Conservation (phyloP, 2,888 invertebrate species). For the Lamproptera curius region DNA sequence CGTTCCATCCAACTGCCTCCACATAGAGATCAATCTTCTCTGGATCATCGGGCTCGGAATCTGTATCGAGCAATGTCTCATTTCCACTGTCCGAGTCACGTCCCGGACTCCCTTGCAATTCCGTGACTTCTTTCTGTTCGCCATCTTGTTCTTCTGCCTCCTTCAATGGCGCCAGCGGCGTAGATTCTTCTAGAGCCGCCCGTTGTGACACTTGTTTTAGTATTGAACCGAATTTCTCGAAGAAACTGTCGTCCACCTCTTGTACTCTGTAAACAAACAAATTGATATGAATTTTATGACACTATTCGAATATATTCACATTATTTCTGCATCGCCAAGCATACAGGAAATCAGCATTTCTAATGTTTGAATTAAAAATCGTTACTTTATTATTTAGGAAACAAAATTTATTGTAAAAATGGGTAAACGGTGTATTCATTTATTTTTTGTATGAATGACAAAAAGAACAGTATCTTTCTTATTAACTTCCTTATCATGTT, state of each 20-base stretch:
- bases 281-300: neutral
- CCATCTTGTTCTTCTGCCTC: constrained; percentile 64
- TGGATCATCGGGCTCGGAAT: constrained; percentile 82
- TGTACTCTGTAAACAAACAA: constrained; percentile 82
- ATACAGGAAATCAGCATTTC: too few relatives aligned
- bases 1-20: constrained; percentile 85
- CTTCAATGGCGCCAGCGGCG: constrained; percentile 73
- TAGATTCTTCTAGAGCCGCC: constrained; percentile 76
- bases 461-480: neutral
- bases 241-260: constrained; percentile 90
- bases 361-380: too few relatives aligned
- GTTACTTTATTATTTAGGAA: too few relatives aligned
- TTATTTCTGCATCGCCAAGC: too few relatives aligned
- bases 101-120: constrained; percentile 52
- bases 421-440: too few relatives aligned
- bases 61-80: constrained; percentile 79
- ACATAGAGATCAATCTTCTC: constrained; percentile 80
- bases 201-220: constrained; percentile 81
- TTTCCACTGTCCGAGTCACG: constrained; percentile 73
- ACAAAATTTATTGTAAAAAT: too few relatives aligned
- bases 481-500: neutral
- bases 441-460: too few relatives aligned
- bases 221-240: constrained; percentile 88
- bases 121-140: constrained; percentile 53
- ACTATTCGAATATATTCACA: too few relatives aligned